phyloP scores from a whole-genome alignment of 2,888 invertebrate genomes.

The Plagodis pulveraria region DNA sequence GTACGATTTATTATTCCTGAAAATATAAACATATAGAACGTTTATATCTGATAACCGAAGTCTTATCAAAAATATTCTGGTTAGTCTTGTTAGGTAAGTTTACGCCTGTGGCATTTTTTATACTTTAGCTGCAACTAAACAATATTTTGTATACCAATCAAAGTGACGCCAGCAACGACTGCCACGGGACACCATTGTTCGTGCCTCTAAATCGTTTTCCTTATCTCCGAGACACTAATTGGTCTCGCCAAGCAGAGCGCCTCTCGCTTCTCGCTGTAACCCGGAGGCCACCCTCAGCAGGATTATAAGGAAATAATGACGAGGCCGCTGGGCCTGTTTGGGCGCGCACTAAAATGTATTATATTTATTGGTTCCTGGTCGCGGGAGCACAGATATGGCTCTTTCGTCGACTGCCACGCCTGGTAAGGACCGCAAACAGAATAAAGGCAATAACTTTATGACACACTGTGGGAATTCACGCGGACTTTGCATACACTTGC shows the following conservation, averaged over 20 bases:
- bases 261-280: constrained; percentile 12
- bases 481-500: constrained; percentile 11
- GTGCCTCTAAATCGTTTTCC: no score
- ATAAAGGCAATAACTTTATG: constrained; percentile 18
- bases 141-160: no score
- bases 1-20: no score
- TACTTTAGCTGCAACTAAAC: no score
- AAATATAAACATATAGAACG: no score
- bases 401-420: constrained; percentile 24
- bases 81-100: no score
- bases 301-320: constrained; percentile 70
- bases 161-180: no score
- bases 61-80: no score
- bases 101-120: no score
- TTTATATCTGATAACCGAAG: no score
- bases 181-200: no score
- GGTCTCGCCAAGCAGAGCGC: neutral
- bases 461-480: constrained; percentile 26
- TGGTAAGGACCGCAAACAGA: neutral
- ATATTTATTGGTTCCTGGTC: constrained; percentile 72
- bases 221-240: neutral
- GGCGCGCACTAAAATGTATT: constrained; percentile 67
- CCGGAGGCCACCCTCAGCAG: constrained; percentile 11
- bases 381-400: constrained; percentile 42
- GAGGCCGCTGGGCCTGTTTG: constrained; percentile 62